Conservation (phyloP, 2,888 invertebrate species). For the Cheilosia pagana region DNA sequence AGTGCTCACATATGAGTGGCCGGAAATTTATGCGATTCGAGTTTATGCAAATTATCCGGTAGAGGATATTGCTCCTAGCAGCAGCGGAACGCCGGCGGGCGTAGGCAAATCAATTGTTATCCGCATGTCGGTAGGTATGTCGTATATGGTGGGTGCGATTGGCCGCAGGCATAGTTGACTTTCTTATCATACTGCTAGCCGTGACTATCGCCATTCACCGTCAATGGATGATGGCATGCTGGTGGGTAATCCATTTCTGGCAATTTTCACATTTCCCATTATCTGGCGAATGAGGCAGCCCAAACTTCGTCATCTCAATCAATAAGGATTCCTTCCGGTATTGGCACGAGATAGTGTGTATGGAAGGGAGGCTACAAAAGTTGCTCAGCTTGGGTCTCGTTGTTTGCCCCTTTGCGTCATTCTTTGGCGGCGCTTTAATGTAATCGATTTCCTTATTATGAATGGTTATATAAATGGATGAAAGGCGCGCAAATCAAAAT, state of each 20-base stretch:
- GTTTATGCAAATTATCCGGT: constrained; percentile 69
- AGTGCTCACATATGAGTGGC: constrained; percentile 42
- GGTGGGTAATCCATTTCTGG: constrained; percentile 46
- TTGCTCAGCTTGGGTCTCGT: background rate
- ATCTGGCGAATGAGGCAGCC: constrained; percentile 31
- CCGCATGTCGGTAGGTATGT: no score
- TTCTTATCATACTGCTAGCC: constrained; percentile 22
- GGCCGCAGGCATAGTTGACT: constrained; percentile 31
- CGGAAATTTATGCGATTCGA: constrained; percentile 68
- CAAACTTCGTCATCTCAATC: constrained; percentile 49
- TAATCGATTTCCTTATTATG: constrained; percentile 49
- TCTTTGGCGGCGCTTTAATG: constrained; percentile 5
- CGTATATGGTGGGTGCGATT: constrained; percentile 15
- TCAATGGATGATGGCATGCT: constrained; percentile 5
- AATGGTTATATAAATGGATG: background rate
- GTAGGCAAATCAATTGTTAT: constrained; percentile 68
- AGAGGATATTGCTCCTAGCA: constrained; percentile 56
- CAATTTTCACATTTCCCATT: constrained; percentile 53
- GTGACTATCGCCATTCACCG: constrained; percentile 33
- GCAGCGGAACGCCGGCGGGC: background rate
- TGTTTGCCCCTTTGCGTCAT: constrained; percentile 6
- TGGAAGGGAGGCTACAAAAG: constrained; percentile 14
- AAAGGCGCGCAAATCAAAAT: constrained; percentile 16
- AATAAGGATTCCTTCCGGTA: constrained; percentile 50
- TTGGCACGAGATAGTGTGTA: constrained; percentile 8